Conservation (phyloP, 2,888 invertebrate genomes). For the Eupithecia insigniata region DNA sequence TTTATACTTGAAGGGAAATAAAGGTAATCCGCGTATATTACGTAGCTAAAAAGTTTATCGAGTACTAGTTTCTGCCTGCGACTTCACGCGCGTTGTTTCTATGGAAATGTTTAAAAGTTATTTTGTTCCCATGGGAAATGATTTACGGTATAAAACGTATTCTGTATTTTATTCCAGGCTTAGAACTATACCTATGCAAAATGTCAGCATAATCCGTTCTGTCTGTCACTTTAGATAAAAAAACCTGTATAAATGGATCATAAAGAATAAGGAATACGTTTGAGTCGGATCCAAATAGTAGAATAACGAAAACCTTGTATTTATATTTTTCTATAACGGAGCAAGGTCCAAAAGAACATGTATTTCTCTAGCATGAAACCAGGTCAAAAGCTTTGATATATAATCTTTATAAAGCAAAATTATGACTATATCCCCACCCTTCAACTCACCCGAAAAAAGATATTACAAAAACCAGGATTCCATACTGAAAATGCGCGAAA, state of each 20-base stretch:
- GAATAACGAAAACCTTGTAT: not conserved
- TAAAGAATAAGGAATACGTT: too few relatives aligned
- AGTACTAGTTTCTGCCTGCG: too few relatives aligned
- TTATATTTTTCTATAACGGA: not conserved
- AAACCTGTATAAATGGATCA: too few relatives aligned
- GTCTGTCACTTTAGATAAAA: too few relatives aligned
- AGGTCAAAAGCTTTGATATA: not conserved
- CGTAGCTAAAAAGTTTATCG: not conserved
- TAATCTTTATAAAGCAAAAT: conserved; percentile 19
- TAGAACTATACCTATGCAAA: too few relatives aligned
- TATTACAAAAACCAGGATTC: conserved; percentile 19
- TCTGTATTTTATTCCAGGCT: too few relatives aligned
- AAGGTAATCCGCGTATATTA: not conserved
- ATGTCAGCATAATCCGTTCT: too few relatives aligned
- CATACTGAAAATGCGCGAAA: conserved; percentile 10
- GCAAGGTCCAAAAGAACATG: not conserved
- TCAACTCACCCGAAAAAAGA: conserved; percentile 16
- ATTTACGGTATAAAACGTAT: too few relatives aligned
- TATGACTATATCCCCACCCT: conserved; percentile 13
- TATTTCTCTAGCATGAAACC: not conserved
- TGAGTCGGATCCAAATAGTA: not conserved
- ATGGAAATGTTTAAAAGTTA: too few relatives aligned
- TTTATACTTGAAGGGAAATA: not conserved
- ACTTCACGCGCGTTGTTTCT: too few relatives aligned
- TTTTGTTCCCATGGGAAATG: too few relatives aligned